Evolutionary conservation across 1,140 invertebrate species (phyloP).

Genomic region (Yoshiicerus persimilis): DNA sequence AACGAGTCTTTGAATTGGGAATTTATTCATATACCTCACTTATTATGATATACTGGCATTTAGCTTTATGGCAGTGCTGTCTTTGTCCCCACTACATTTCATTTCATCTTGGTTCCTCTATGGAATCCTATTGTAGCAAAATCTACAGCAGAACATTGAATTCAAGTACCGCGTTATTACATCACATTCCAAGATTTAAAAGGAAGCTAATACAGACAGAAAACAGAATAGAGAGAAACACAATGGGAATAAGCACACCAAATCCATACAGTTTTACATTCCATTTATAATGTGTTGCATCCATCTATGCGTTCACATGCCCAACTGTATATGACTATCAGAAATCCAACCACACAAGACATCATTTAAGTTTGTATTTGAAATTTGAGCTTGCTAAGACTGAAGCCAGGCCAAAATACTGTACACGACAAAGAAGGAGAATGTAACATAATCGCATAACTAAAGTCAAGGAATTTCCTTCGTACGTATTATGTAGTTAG

Average conservation of each 20-base stretch:
- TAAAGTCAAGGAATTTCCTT: background rate
- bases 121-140: background rate
- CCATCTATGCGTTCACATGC: background rate
- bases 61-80: background rate
- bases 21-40: constrained; percentile 20
- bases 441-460: background rate
- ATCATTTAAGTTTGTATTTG: background rate
- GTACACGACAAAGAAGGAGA: background rate
- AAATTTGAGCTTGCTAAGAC: background rate
- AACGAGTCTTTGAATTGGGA: constrained; percentile 19
- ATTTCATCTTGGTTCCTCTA: background rate
- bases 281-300: background rate
- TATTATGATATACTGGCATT: constrained; percentile 14
- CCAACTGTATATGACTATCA: background rate
- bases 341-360: background rate
- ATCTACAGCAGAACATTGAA: background rate
- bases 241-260: background rate
- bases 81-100: background rate
- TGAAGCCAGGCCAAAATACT: background rate
- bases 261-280: background rate
- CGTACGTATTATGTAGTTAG: background rate
- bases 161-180: background rate
- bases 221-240: background rate
- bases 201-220: background rate
- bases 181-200: constrained; percentile 1